These are phyloP conservation scores for Chrysina gloriosa DNA, from an alignment of 2,888 invertebrate species.

Conservation along the genomic window DNA sequence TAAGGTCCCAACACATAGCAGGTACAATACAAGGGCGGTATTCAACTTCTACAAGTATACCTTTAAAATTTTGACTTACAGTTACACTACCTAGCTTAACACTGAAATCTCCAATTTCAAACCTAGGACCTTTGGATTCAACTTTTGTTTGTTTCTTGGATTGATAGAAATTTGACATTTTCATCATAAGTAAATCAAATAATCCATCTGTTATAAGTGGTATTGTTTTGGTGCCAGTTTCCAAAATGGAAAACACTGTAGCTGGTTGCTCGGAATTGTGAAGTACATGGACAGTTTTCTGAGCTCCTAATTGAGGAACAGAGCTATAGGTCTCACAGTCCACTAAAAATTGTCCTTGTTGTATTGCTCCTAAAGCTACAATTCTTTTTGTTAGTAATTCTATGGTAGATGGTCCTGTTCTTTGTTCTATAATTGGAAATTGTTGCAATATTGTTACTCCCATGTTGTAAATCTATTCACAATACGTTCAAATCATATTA, in stretches of 20 bases:
- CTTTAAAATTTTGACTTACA: conserved; percentile 93
- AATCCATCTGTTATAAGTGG: conserved; percentile 91
- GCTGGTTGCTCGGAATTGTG: conserved; percentile 97
- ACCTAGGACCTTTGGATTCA: conserved; percentile 89
- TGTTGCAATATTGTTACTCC: conserved; percentile 82
- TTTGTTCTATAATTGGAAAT: conserved; percentile 88
- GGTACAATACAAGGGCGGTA: conserved; percentile 92
- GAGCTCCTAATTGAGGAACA: conserved; percentile 79
- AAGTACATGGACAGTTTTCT: conserved; percentile 89
- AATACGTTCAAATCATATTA: too few species aligned
- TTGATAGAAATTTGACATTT: conserved; percentile 87
- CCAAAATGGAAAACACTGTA: conserved; percentile 91
- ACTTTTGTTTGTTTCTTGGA: conserved; percentile 88
- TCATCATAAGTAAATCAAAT: conserved; percentile 91
- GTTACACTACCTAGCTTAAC: conserved; percentile 90
- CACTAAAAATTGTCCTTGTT: conserved; percentile 90
- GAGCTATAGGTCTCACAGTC: conserved; percentile 95
- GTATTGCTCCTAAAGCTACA: conserved; percentile 85
- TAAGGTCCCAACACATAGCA: conserved; percentile 87
- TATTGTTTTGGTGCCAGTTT: conserved; percentile 86
- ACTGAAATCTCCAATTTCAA: conserved; percentile 91
- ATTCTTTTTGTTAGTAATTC: conserved; percentile 89
- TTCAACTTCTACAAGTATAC: conserved; percentile 92
- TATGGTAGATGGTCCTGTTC: conserved; percentile 90
- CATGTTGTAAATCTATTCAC: conserved; percentile 63